Evolutionary conservation across 2,797 vertebrate genomes (phyloP), one percentile per base, ranked within the genome.

Genomic region (Calcarius lapponicus): DNA sequence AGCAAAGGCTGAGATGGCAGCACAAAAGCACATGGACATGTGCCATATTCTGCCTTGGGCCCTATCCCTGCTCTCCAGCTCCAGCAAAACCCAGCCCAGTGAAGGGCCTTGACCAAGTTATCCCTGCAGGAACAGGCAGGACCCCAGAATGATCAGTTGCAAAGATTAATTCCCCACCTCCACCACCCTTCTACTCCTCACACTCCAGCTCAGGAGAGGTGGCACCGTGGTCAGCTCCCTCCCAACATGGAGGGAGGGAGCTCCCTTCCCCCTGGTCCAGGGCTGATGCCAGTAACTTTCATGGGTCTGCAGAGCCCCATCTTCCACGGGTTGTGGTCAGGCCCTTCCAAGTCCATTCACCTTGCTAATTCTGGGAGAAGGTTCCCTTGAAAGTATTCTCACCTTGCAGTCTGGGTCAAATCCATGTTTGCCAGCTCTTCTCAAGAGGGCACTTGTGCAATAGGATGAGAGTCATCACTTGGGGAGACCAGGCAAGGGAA

Each of bases 161-260:
- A 86, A 70, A 56, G 22, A 45, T 8, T 0, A 50, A 70, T 9
- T 32, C 53, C 20, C 74, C n/a, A 50, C 13, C 10, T 43, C 19
- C 31, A 80, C 15, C 14, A 57, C 20, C 17, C 22, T 79, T 17
- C 40, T 58, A 19, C 4, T 53, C 36, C 25, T 62, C 36, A 48
- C 5, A 38, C 1, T 3, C 3, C 14, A 20, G 10, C 11, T 75
- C 20, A 43, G 54, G 50, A 84, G 17, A 61, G 17, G 25, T 28
- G n/a, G 28, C 45, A 67, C 29, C 47, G 16, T 7, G 22, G 62
- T 43, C 1, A 11, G 18, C 24, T 85, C 51, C 16, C 40, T 76
- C n/a, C 45, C 45, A 61, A 7, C 29, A 57, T 0, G 0, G 24
- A 36, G 36, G 36, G 36, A 36, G 36, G 36, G 36, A 36, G 36